phyloP scores from a whole-genome alignment of 1,140 invertebrate species.

The Panagrolaimus sp. region DNA sequence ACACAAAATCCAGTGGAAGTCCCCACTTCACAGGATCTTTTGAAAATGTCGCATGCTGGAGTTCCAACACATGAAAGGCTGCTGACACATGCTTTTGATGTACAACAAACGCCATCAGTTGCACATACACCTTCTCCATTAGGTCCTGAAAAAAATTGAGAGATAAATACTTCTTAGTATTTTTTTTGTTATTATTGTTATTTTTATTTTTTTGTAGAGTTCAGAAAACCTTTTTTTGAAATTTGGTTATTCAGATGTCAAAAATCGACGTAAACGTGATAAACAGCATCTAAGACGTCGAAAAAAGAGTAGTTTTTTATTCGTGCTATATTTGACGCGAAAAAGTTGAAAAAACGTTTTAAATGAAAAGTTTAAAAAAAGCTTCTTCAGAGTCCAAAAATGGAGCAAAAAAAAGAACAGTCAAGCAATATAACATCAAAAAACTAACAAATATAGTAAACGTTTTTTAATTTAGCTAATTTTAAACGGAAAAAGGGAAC shows the following conservation, averaged over 20 bases:
- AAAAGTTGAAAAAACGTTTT: too few relatives aligned
- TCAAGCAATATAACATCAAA: neutral
- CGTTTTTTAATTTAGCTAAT: too few relatives aligned
- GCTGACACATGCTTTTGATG: slow-evolving; percentile 22
- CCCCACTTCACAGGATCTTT: slow-evolving; percentile 24
- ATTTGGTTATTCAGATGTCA: too few relatives aligned
- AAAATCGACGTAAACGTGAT: too few relatives aligned
- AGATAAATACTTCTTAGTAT: too few relatives aligned
- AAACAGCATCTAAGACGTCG: too few relatives aligned
- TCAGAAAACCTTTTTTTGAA: too few relatives aligned
- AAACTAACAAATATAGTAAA: too few relatives aligned
- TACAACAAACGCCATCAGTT: slow-evolving; percentile 26
- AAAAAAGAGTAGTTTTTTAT: too few relatives aligned
- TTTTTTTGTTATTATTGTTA: neutral
- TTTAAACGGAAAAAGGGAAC: too few relatives aligned
- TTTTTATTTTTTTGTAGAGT: neutral
- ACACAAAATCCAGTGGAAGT: slow-evolving; percentile 27
- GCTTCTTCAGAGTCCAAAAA: neutral
- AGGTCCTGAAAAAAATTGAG: slow-evolving; percentile 17
- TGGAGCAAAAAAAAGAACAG: too few relatives aligned
- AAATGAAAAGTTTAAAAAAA: neutral
- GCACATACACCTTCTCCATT: slow-evolving; percentile 32
- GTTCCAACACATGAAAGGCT: slow-evolving; percentile 19
- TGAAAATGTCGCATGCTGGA: slow-evolving; percentile 20
- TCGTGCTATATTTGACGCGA: too few relatives aligned